phyloP scores from a whole-genome alignment of 2,888 invertebrate species.

The Cyrtodaria siliqua region DNA sequence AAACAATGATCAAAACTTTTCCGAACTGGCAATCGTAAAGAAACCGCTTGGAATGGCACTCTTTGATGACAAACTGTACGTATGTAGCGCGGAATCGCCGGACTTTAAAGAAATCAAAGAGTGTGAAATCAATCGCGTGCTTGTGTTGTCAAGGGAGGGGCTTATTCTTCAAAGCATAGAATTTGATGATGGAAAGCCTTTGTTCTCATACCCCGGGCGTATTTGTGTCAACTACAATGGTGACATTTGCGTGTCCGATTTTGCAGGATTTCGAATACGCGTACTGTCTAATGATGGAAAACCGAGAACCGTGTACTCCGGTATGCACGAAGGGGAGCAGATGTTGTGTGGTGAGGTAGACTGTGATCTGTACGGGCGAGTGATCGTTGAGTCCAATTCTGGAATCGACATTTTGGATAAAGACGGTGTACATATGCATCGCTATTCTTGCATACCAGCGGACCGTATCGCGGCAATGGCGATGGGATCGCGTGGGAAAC shows the following conservation, averaged over 20 bases:
- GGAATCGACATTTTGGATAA: no score
- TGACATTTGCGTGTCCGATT: slow-evolving; percentile 9
- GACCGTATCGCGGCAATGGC: background rate
- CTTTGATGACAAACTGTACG: slow-evolving; percentile 2
- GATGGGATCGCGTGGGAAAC: slow-evolving; percentile 1
- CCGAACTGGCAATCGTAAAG: slow-evolving; percentile 1
- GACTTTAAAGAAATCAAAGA: slow-evolving; percentile 5
- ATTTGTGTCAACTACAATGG: slow-evolving; percentile 1
- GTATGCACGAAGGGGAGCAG: background rate
- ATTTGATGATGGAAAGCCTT: slow-evolving; percentile 9
- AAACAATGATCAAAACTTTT: slow-evolving; percentile 1
- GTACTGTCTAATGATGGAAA: background rate
- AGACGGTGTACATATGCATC: no score
- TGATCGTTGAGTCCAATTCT: slow-evolving; percentile 10
- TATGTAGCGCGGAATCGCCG: slow-evolving; percentile 10
- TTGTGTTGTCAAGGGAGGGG: slow-evolving; percentile 17
- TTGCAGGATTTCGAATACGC: background rate
- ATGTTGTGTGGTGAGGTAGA: background rate
- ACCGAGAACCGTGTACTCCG: background rate
- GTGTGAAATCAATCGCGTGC: slow-evolving; percentile 9
- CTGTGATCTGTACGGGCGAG: slow-evolving; percentile 11
- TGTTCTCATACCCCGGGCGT: slow-evolving; percentile 12
- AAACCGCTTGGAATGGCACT: slow-evolving; percentile 7
- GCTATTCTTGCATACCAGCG: background rate
- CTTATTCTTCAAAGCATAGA: slow-evolving; percentile 8